These are phyloP conservation scores for Amniataba percoides DNA, from an alignment of 2,797 vertebrate species.

Conservation along the genomic window DNA sequence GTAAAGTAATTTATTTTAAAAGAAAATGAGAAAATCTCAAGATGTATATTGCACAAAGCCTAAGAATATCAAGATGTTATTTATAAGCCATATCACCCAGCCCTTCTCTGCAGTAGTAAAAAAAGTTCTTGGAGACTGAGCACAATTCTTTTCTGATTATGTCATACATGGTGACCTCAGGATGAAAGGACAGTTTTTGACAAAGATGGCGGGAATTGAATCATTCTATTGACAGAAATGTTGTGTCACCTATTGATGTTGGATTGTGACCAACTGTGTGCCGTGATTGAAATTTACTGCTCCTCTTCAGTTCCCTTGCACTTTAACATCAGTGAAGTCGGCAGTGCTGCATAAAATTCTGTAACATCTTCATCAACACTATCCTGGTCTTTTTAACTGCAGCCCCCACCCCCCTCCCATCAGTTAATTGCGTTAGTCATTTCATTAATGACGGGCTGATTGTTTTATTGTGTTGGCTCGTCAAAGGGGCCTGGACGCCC, in stretches of 20 bases:
- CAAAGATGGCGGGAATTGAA: neutral
- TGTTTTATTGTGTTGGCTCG: conserved; percentile 84
- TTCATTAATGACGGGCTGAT: conserved; percentile 83
- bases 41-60: too few species aligned
- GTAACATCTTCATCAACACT: conserved; percentile 25
- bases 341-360: conserved; percentile 19
- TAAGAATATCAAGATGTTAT: too few species aligned
- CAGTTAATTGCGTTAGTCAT: conserved; percentile 81
- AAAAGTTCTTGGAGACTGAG: neutral
- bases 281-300: neutral
- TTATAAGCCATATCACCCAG: too few species aligned
- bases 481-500: conserved; percentile 79
- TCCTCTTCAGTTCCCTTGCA: neutral
- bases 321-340: neutral
- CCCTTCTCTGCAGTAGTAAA: neutral
- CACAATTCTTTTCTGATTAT: neutral
- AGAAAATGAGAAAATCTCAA: too few species aligned
- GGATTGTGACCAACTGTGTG: neutral
- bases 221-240: neutral
- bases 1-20: too few species aligned
- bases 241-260: neutral
- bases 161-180: neutral
- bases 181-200: neutral
- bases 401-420: neutral
- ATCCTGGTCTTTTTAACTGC: neutral